phyloP scores from a whole-genome alignment of 2,113 vertebrate genomes.

The Dicaeum eximium region DNA sequence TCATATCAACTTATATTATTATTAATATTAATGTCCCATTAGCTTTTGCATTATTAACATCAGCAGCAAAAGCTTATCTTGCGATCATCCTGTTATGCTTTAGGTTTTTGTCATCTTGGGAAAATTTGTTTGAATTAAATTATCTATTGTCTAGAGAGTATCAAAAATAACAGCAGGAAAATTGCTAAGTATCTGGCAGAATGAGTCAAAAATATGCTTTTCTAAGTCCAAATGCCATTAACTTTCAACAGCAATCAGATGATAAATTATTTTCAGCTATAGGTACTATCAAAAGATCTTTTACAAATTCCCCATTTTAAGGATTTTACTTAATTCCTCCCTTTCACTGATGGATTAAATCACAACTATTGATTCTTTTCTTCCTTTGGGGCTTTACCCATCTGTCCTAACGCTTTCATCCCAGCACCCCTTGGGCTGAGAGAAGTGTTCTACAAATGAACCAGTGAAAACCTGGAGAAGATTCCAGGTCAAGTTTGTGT shows the following conservation, averaged over 20 bases:
- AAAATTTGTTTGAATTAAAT: conserved; percentile 66
- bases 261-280: conserved; percentile 62
- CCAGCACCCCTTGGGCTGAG: conserved; percentile 73
- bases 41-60: conserved; percentile 37
- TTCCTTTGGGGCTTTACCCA: conserved; percentile 79
- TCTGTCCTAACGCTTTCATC: conserved; percentile 82
- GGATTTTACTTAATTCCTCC: conserved; percentile 80
- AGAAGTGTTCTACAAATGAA: conserved; percentile 84
- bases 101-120: conserved; percentile 37
- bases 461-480: conserved; percentile 83
- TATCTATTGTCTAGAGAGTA: conserved; percentile 50
- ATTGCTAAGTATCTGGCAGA: conserved; percentile 21
- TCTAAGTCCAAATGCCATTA: conserved; percentile 25
- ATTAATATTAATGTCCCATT: conserved; percentile 64
- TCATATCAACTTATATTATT: conserved; percentile 19
- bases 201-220: conserved; percentile 24
- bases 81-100: conserved; percentile 22
- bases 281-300: conserved; percentile 67
- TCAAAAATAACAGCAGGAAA: conserved; percentile 47
- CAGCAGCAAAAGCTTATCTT: conserved; percentile 37
- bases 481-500: conserved; percentile 98
- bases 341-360: conserved; percentile 82
- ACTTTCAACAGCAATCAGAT: conserved; percentile 4
- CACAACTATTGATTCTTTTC: conserved; percentile 80
- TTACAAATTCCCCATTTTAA: conserved; percentile 76